Conservation (phyloP, 2,797 vertebrate genomes). For the Psittacula echo region DNA sequence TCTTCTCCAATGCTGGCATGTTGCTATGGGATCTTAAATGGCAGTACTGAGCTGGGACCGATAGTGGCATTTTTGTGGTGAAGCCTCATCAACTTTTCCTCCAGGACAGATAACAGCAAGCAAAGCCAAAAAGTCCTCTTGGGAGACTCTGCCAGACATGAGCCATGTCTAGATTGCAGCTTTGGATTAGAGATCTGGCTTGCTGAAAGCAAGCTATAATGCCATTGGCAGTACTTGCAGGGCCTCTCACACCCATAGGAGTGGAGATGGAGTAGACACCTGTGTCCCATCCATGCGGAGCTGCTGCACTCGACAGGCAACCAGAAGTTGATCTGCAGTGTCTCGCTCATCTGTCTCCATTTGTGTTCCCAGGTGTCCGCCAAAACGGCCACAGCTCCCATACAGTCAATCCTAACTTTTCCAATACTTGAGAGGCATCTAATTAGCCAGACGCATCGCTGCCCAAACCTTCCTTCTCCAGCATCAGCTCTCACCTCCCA, state of each 20-base stretch:
- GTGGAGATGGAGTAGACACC: background rate
- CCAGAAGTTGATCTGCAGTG: too few relatives aligned
- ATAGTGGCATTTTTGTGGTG: background rate
- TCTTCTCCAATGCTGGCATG: background rate
- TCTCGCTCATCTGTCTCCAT: background rate
- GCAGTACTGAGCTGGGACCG: background rate
- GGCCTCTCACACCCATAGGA: accelerated
- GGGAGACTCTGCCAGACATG: background rate
- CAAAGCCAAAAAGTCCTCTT: background rate
- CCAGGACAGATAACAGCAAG: background rate
- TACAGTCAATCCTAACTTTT: background rate
- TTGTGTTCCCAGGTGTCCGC: background rate
- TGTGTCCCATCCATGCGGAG: accelerated
- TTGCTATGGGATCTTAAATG: background rate
- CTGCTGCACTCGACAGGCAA: accelerated
- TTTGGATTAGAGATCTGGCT: background rate
- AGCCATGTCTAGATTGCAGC: background rate
- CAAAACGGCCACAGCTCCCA: background rate
- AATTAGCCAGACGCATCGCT: background rate
- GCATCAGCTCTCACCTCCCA: accelerated
- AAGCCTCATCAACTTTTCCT: background rate
- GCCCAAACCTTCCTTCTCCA: background rate
- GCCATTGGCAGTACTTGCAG: accelerated
- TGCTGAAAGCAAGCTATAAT: background rate
- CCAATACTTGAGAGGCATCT: background rate